phyloP scores from a whole-genome alignment of 2,113 vertebrate genomes.

The Lagopus leucura region DNA sequence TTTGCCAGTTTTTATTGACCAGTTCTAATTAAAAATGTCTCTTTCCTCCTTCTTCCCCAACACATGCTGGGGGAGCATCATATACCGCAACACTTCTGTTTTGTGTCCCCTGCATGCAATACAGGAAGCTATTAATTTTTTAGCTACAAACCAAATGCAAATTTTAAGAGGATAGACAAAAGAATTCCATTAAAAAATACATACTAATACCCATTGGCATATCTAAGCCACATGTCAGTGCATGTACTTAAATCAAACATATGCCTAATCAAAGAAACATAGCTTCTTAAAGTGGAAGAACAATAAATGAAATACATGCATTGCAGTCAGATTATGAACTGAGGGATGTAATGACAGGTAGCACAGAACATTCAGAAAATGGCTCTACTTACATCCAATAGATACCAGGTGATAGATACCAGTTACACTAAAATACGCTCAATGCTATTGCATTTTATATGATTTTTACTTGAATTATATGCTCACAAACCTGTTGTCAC shows the following conservation, averaged over 20 bases:
- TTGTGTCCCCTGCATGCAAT: background rate
- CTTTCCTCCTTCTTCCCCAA: background rate
- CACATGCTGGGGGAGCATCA: background rate
- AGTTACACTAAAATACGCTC: background rate
- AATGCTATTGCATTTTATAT: constrained; percentile 11
- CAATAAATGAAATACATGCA: background rate
- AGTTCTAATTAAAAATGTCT: background rate
- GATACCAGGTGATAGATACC: background rate
- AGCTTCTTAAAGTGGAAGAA: background rate
- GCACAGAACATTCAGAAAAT: background rate
- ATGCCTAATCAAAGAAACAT: background rate
- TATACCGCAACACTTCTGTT: background rate
- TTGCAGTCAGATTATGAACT: background rate
- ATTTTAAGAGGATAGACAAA: background rate
- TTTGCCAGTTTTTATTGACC: background rate
- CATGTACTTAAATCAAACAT: background rate
- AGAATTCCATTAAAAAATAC: background rate
- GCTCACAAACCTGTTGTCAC: constrained; percentile 94
- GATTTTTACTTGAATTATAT: constrained; percentile 19
- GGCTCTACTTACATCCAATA: background rate
- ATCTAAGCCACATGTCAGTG: background rate
- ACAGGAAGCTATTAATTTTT: background rate
- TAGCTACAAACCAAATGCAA: background rate
- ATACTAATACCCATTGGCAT: background rate
- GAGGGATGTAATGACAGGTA: background rate